Evolutionary conservation across 2,888 invertebrate genomes (phyloP), one percentile per base, ranked within the genome.

Genomic region (Tenthredo distinguenda): DNA sequence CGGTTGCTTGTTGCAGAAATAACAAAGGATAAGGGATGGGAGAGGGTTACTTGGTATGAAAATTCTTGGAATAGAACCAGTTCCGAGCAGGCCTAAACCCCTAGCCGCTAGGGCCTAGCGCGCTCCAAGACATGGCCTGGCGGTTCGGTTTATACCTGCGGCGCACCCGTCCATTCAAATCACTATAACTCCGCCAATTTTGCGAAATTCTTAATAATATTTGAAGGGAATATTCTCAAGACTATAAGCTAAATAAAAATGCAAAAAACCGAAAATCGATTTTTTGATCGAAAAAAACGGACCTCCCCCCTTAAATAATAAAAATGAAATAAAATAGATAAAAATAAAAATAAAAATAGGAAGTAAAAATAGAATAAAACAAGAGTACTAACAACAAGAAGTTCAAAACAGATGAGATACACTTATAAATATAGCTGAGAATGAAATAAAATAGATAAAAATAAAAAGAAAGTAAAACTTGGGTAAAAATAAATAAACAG

Each of bases 181-280:
- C 76, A 9, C 76, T 76, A 76, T 76, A 76, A 76, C 76, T 76
- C 76, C 47, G 76, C 47, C 76, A 76, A 76, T 76, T 76, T 76
- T 76, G 76, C 76, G 76, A 76, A 76, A 21, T 76, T 43, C 21
- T 43, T n/a, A 40, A 76, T 76, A 76, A 76, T 76, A 76, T 76
- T 76, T 76, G 43, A 9, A 76, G 76, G 76, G 47, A 76, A 47
- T 76, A 76, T 76, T 47, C 47, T 76, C 76, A 76, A 76, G 76
- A 76, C 50, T 76, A 76, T 40, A 76, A 76, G n/a, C 76, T 76
- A n/a, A n/a, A 76, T 76, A 26, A 40, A 76, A 76, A 76, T 76
- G 76, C 43, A 76, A 10, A 76, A 76, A 40, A 76, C 76, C 43
- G 47, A 40, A 76, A 76, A 76, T 76, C 43, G 10, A 76, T 40